Base-by-base conservation (phyloP, 2,113 vertebrate species). In the Xenotilapia caudafasciata region DNA sequence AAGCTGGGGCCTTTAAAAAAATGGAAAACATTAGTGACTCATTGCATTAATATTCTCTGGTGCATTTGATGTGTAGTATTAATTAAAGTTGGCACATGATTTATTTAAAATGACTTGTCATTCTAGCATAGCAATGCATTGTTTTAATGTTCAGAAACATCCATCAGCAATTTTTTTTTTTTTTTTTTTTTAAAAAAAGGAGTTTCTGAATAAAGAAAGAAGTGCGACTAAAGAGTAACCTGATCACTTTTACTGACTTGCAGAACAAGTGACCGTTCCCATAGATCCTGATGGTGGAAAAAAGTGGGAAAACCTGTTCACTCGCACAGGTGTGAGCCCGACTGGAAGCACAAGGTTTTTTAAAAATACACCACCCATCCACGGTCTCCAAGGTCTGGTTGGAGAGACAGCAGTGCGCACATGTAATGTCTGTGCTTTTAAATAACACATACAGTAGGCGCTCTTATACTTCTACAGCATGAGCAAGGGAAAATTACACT, bases 271-370 rank as follows among this genome's bases (percentile, higher is more conserved):
- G 15, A 68, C 17, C 3, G 10, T 83, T 80, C 65, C 84, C 49
- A 85, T 70, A 82, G 84, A 38, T 21, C 79, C 68, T 75, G 60
- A 88, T 23, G 9, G 56, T 3, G 28, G 82, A 85, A 56, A 82
- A 45, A 91, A 93, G 90, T 86, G 51, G 92, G 40, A 11, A 65
- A 90, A 95, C 93, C 92, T 92, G 95, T 94, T 94, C 58, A 83
- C 19, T 62, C 3, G 3, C n/a, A 84, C 87, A 92, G 83, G 87
- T 83, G 88, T 49, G 40, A 70, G 28, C 9, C 12, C 45, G 53
- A 45, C 83, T 5, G 9, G 82, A 87, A 68, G 60, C 62, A 47
- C 86, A 70, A 31, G 6, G n/a, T 15, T 45, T 65, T 47, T 47
- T 7, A 19, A 14, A 14, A 23, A 51, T 79, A 65, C 58, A n/a